Evolutionary conservation across 2,113 vertebrate genomes (phyloP), one percentile per base, ranked within the genome.

Genomic region (Myrmophylax atrothorax): DNA sequence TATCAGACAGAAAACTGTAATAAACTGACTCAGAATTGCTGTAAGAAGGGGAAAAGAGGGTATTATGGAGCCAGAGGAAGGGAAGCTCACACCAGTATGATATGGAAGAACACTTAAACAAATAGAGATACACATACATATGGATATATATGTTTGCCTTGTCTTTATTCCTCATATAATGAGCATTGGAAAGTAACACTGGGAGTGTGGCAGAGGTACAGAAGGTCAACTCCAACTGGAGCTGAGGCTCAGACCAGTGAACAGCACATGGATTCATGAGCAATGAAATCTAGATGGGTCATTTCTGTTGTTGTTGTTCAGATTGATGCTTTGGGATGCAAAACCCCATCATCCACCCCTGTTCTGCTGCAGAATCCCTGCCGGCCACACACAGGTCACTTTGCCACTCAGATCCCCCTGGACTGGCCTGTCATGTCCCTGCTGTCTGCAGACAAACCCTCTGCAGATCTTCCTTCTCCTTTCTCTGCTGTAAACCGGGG

Each of bases 1-100:
- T 85, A 91, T 93, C 94, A 88, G 91, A 62, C 91, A 95, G 46
- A 67, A 76, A 94, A 89, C 47, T 47, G 55, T 79, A 95, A 97
- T 72, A 89, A 95, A 89, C 42, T 16, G 86, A 93, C 90, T 74
- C 96, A 77, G 94, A 91, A 86, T 23, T 49, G 59, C 91, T 92
- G 68, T 2, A 44, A 66, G 66, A 62, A 87, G 81, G 73, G 77
- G n/a, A 84, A 91, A 64, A 58, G 38, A 52, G 20, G 1, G 47
- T 49, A 53, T 87, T 60, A 33, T 20, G 19, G 70, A 60, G 79
- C 4, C 19, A 81, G 86, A 63, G 52, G 92, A 47, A 62, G 56
- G 38, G 85, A 87, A 92, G 73, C 53, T 84, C 38, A 29, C 3
- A 13, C 53, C 58, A 66, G 28, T 31, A 28, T n/a, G 84, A 79